Conservation (phyloP, 2,888 invertebrate species). For the Agrochola macilenta region DNA sequence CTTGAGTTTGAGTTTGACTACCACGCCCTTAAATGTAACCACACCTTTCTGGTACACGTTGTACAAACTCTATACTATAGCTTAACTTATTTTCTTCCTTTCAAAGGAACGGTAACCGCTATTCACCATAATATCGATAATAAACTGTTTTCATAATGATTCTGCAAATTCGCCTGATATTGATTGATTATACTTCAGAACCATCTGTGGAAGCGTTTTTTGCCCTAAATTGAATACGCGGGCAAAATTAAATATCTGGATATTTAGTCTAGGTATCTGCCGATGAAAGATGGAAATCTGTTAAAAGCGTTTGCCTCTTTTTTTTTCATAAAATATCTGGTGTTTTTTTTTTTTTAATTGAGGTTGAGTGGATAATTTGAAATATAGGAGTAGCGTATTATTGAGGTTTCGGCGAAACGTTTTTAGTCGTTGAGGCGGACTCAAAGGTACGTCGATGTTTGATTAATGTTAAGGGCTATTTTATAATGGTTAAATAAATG, state of each 20-base stretch:
- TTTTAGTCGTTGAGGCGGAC: conserved; percentile 12
- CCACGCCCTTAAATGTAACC: neutral
- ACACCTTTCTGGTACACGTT: too few relatives aligned
- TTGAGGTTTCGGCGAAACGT: neutral
- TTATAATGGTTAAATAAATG: conserved; percentile 8
- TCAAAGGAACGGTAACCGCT: conserved; percentile 27
- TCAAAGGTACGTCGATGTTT: conserved; percentile 3
- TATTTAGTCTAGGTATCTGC: conserved; percentile 56
- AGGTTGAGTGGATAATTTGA: conserved; percentile 39
- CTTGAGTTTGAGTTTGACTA: too few relatives aligned
- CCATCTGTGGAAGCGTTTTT: conserved; percentile 67
- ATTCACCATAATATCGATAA: conserved; percentile 51
- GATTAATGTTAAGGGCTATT: neutral
- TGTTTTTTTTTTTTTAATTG: conserved; percentile 31
- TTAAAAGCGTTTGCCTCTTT: conserved; percentile 27
- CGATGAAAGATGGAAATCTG: conserved; percentile 51
- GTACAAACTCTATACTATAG: neutral
- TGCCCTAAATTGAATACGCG: conserved; percentile 56
- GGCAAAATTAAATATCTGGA: conserved; percentile 63
- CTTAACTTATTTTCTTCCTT: conserved; percentile 35
- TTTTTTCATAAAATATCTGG: conserved; percentile 4
- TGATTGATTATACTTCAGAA: conserved; percentile 70
- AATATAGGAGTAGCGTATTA: conserved; percentile 15
- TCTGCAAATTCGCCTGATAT: conserved; percentile 61
- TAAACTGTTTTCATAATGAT: conserved; percentile 68